These are phyloP conservation scores for Halesus radiatus DNA, from an alignment of 1,140 invertebrate genomes.

Conservation along the genomic window DNA sequence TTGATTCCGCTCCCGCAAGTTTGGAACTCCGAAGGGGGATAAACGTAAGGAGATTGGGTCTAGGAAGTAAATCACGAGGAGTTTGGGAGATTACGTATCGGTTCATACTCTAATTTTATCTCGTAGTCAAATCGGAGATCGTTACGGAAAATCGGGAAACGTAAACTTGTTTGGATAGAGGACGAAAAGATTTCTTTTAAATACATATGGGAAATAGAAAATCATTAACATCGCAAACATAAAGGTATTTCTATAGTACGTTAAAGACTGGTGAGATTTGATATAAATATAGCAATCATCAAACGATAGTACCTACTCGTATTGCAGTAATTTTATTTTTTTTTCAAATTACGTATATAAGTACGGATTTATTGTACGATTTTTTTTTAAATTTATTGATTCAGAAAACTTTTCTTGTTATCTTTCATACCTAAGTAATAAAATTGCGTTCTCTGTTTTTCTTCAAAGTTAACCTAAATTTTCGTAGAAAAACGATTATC, in stretches of 20 bases:
- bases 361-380: too few species aligned
- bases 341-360: too few species aligned
- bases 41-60: constrained; percentile 26
- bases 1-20: constrained; percentile 35
- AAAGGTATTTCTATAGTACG: too few species aligned
- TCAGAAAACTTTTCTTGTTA: not conserved
- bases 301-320: too few species aligned
- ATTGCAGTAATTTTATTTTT: too few species aligned
- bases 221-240: too few species aligned
- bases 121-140: not conserved
- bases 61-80: constrained; percentile 28
- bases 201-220: too few species aligned
- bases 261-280: too few species aligned
- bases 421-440: not conserved
- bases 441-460: not conserved
- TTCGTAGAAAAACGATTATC: not conserved
- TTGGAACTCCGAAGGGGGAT: constrained; percentile 34
- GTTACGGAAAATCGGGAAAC: not conserved
- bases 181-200: not conserved
- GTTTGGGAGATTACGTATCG: constrained; percentile 17
- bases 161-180: not conserved
- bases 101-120: constrained; percentile 15
- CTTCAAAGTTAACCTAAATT: not conserved
- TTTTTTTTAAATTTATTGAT: not conserved
- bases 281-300: too few species aligned